Evolutionary conservation across 2,113 vertebrate genomes (phyloP).

Genomic region (Corythornis vintsioides): DNA sequence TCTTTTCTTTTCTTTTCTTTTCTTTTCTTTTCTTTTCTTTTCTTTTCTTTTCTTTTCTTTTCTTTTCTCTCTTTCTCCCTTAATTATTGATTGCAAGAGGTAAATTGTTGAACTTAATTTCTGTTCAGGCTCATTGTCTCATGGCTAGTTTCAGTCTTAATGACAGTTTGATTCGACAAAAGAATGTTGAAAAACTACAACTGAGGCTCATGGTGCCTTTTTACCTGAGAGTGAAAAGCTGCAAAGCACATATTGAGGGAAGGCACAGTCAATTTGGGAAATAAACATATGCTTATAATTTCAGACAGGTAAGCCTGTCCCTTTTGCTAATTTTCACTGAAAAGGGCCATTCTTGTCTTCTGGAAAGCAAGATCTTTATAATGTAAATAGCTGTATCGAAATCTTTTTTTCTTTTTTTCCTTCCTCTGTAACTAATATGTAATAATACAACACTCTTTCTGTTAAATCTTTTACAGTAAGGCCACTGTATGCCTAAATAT

Average conservation of each 20-base stretch:
- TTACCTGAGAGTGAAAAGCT: background rate
- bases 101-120: conserved; percentile 10
- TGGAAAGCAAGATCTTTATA: conserved; percentile 57
- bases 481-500: conserved; percentile 39
- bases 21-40: no score
- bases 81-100: conserved; percentile 22
- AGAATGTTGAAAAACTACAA: conserved; percentile 31
- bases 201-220: conserved; percentile 50
- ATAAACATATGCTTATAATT: conserved; percentile 19
- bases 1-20: background rate
- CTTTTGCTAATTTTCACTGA: conserved; percentile 48
- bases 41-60: no score
- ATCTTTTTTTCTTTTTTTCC: background rate
- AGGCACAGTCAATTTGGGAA: conserved; percentile 11
- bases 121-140: background rate
- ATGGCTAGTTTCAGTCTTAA: conserved; percentile 19
- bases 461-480: conserved; percentile 44
- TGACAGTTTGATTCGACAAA: conserved; percentile 23
- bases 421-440: conserved; percentile 58
- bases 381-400: conserved; percentile 73
- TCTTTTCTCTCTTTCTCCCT: background rate
- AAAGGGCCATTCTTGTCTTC: conserved; percentile 55
- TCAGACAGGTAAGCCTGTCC: conserved; percentile 24
- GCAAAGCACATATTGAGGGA: background rate
- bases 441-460: conserved; percentile 46